Evolutionary conservation across 2,888 invertebrate genomes (phyloP).

Genomic region (Ochropacha duplaris): DNA sequence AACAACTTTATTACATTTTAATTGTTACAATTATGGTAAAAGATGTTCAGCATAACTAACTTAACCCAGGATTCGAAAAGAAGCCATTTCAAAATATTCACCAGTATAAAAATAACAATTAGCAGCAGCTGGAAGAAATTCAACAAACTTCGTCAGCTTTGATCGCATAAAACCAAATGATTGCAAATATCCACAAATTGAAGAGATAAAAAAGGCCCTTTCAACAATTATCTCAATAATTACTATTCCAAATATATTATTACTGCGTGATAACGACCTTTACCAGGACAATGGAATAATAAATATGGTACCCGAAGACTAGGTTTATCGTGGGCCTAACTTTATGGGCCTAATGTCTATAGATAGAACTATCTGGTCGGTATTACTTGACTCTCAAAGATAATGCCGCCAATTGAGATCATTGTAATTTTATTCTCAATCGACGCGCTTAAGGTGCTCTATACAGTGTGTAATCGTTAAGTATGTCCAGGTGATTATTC

Average conservation of each 20-base stretch:
- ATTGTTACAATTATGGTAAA: too few species aligned
- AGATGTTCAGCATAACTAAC: too few species aligned
- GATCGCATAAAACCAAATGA: background rate
- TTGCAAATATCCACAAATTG: background rate
- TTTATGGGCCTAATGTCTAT: background rate
- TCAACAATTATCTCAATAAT: slow-evolving; percentile 3
- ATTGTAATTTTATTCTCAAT: background rate
- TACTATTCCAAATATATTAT: background rate
- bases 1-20: too few species aligned
- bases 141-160: too few species aligned
- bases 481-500: too few species aligned
- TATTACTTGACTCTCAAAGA: background rate
- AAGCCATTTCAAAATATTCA: too few species aligned
- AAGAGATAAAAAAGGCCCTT: background rate
- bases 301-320: background rate
- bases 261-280: background rate
- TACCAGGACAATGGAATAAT: background rate
- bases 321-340: background rate
- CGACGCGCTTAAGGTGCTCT: background rate
- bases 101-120: too few species aligned
- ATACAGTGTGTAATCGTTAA: too few species aligned
- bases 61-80: too few species aligned
- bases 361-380: background rate
- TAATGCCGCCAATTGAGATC: background rate
- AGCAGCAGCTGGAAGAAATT: too few species aligned